Percentiles rank a stretch among this genome's conserved stretches.
Evolutionary conservation across 2,113 vertebrate species (phyloP).

Genomic region (Engraulis encrasicolus): DNA sequence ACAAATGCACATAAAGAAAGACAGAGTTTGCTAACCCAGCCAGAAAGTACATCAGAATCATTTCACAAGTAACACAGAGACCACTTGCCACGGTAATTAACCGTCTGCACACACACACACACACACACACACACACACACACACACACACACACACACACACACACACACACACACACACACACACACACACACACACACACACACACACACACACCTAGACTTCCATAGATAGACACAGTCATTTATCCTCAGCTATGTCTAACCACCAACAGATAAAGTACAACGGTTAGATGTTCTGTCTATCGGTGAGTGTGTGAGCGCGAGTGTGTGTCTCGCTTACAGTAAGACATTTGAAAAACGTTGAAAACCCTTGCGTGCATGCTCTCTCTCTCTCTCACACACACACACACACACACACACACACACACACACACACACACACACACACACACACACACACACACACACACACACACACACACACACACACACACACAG

Average conservation of each 20-base stretch:
- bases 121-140: conserved; percentile 1
- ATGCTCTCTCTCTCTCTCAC: too few relatives aligned
- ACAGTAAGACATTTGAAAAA: too few relatives aligned
- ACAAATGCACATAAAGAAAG: too few relatives aligned
- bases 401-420: too few relatives aligned
- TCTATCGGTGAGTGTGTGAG: not conserved
- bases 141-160: conserved; percentile 5
- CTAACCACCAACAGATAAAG: not conserved
- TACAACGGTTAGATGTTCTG: not conserved
- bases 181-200: not conserved
- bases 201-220: not conserved
- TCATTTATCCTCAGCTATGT: not conserved
- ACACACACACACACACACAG: too few relatives aligned
- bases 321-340: not conserved
- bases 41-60: not conserved
- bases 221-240: too few relatives aligned
- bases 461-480: too few relatives aligned
- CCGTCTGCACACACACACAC: not conserved
- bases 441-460: too few relatives aligned
- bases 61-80: not conserved
- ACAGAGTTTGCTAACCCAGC: not conserved
- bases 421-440: too few relatives aligned
- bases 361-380: too few relatives aligned
- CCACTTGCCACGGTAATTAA: not conserved
- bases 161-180: not conserved